These are phyloP conservation scores for Cyanoderma ruficeps DNA, from an alignment of 2,113 vertebrate species.

Conservation along the genomic window DNA sequence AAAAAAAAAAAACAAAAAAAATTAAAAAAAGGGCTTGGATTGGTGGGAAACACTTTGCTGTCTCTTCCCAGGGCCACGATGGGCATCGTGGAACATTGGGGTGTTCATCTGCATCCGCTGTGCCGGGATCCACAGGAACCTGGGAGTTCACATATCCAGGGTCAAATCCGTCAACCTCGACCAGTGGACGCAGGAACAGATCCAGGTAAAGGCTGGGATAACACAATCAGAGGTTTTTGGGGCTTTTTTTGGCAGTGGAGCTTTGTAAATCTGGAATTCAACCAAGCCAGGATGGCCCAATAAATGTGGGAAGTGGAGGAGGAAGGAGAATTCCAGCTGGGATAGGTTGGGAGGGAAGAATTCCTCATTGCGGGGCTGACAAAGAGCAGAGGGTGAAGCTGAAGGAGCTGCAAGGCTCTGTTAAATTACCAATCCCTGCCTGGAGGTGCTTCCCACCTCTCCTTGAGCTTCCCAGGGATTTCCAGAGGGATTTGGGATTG, in stretches of 20 bases:
- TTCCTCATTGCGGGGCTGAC: rapidly evolving
- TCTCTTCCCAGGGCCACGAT: conserved; percentile 86
- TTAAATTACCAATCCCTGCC: not conserved
- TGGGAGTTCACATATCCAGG: conserved; percentile 97
- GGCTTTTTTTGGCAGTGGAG: not conserved
- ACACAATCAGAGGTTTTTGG: no score
- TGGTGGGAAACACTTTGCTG: rapidly evolving
- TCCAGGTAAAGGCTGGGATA: conserved; percentile 80
- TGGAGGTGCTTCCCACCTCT: not conserved
- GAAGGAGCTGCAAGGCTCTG: not conserved
- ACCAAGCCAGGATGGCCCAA: not conserved
- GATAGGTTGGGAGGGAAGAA: not conserved
- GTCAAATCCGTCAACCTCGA: conserved; percentile 98
- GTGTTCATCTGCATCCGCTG: conserved; percentile 98
- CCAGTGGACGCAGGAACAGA: conserved; percentile 98
- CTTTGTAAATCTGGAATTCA: not conserved
- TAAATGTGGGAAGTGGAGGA: not conserved
- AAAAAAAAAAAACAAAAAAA: no score
- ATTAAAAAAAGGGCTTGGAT: not conserved
- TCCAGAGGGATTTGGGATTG: not conserved
- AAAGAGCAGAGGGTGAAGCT: not conserved
- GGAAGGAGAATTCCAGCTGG: not conserved
- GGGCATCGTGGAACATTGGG: conserved; percentile 98
- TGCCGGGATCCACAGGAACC: conserved; percentile 96
- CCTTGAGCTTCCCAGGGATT: not conserved